Evolutionary conservation across 2,888 invertebrate genomes (phyloP), one percentile per base, ranked within the genome.

Genomic region (Rotaria socialis): DNA sequence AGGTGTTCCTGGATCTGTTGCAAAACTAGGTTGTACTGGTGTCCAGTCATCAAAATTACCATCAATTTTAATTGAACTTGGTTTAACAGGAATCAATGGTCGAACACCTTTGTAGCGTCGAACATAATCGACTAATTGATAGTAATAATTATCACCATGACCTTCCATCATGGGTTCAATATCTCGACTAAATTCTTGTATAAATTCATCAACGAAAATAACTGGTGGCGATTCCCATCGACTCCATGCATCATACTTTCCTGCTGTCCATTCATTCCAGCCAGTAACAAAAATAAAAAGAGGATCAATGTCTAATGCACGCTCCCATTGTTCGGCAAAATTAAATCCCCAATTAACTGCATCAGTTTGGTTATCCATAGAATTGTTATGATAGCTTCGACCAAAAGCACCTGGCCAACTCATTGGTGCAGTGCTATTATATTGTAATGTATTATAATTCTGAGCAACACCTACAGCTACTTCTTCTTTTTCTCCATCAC

Each of bases 211-310:
- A 67, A 35, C 67, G 19, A 67, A 67, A 4, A 67, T 67, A 14
- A 67, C 67, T 67, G 67, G 67, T 35, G 67, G 67, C 35, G 16
- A 35, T 4, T 16, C 19, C 67, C 67, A 67, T 67, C 67, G 14
- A 67, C 67, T 67, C 67, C 67, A 67, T 35, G 67, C 4, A 16
- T 27, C 67, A 35, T 67, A 67, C 35, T 27, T 27, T 16, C 67
- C 67, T 67, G 67, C 67, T 35, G 67, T 67, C 67, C 35, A 67
- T 67, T 67, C 67, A 67, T 67, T 67, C 67, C 67, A 67, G 16
- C 67, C 67, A 6, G 67, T 67, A 67, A 67, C 67, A 67, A 35
- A 67, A 11, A 67, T 16, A 67, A 67, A 67, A 1, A 35, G 67
- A 35, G 67, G 67, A 67, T 67, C 67, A 6, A 67, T 35, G 16